A percentile compares a stretch with the other conserved stretches of the same genome.
Evolutionary conservation across 2,888 invertebrate species (phyloP).

Genomic region (Merodon equestris): DNA sequence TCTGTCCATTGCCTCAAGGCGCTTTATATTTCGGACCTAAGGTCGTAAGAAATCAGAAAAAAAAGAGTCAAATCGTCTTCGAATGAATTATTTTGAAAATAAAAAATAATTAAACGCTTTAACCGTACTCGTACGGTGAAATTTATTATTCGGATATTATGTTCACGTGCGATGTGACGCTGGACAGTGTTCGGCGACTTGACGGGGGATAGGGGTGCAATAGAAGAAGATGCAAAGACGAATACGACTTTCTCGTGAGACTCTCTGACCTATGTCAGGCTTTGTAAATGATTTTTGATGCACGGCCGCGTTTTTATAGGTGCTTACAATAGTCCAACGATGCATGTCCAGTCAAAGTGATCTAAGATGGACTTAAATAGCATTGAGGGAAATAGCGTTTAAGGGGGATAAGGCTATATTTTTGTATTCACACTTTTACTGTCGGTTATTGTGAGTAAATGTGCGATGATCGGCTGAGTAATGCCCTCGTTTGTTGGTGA

Average conservation of each 20-base stretch:
- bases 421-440: conserved; percentile 22
- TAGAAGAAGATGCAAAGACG: neutral
- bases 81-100: conserved; percentile 33
- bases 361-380: conserved; percentile 6
- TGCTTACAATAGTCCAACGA: conserved; percentile 39
- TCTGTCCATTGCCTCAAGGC: conserved; percentile 9
- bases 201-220: no score
- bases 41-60: conserved; percentile 30
- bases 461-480: no score
- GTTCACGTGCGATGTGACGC: conserved; percentile 29
- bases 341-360: conserved; percentile 25
- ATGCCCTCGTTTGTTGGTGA: no score
- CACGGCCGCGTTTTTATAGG: conserved; percentile 30
- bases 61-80: conserved; percentile 37
- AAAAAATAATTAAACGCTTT: conserved; percentile 55
- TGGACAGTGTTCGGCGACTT: no score
- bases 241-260: conserved; percentile 42
- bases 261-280: conserved; percentile 49
- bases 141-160: conserved; percentile 53
- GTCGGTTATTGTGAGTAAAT: neutral
- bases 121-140: conserved; percentile 49
- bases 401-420: conserved; percentile 16
- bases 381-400: neutral
- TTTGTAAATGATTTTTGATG: conserved; percentile 46
- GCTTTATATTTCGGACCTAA: conserved; percentile 10